Evolutionary conservation across 2,797 vertebrate species (phyloP).

Genomic region (Hypotaenidia okinawae): DNA sequence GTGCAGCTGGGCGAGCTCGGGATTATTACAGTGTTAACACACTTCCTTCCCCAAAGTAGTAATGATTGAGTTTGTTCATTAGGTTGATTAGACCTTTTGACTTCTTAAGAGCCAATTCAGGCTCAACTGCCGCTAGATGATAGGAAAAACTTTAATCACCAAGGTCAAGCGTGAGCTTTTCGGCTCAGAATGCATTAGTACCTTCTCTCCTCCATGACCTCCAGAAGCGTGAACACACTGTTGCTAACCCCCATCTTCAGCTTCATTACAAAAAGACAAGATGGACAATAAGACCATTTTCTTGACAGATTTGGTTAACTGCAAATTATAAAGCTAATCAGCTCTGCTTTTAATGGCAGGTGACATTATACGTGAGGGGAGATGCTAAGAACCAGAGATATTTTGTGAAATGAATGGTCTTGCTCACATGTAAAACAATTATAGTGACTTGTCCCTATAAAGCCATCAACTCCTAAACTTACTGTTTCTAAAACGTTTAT

Average conservation of each 20-base stretch:
- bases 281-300: slow-evolving; percentile 31
- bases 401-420: neutral
- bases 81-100: slow-evolving; percentile 74
- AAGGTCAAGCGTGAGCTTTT: slow-evolving; percentile 67
- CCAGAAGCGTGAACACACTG: neutral
- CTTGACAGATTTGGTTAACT: slow-evolving; percentile 52
- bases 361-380: neutral
- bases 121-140: slow-evolving; percentile 49
- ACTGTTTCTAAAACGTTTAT: neutral
- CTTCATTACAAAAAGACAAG: slow-evolving; percentile 48
- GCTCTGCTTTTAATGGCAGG: slow-evolving; percentile 43
- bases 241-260: slow-evolving; percentile 56
- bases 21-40: neutral
- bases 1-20: neutral
- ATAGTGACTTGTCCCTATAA: neutral
- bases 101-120: slow-evolving; percentile 68
- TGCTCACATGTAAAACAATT: neutral
- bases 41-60: slow-evolving; percentile 32
- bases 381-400: neutral
- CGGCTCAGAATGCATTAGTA: slow-evolving; percentile 61
- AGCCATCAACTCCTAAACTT: neutral
- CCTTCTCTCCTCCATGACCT: slow-evolving; percentile 45
- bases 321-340: slow-evolving; percentile 64
- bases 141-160: slow-evolving; percentile 47
- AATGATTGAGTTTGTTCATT: slow-evolving; percentile 65